Evolutionary conservation across 2,888 invertebrate species (phyloP).

Genomic region (Pseudanteris insignis): DNA sequence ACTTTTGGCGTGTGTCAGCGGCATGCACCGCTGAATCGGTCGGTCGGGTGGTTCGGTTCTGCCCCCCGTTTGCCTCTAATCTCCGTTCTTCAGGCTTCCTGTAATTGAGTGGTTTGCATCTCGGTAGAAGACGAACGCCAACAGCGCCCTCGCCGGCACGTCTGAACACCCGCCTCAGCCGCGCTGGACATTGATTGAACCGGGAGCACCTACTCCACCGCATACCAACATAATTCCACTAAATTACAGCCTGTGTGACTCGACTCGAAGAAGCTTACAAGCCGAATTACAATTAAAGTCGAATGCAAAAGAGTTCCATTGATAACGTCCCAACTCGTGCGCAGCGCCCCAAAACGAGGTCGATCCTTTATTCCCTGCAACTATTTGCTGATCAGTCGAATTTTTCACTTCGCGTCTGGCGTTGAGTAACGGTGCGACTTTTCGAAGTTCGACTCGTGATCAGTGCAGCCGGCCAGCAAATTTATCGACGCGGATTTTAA

Average conservation of each 20-base stretch:
- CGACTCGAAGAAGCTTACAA: constrained; percentile 47
- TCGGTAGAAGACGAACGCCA: constrained; percentile 44
- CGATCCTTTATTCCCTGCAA: constrained; percentile 21
- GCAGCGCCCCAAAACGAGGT: constrained; percentile 20
- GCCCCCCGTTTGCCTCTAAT: constrained; percentile 48
- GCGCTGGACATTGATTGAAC: constrained; percentile 60
- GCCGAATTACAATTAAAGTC: constrained; percentile 55
- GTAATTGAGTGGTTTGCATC: constrained; percentile 65
- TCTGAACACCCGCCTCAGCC: too few species aligned
- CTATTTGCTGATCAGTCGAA: constrained; percentile 13
- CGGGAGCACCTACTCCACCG: constrained; percentile 58
- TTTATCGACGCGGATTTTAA: too few species aligned
- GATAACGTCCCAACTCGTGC: constrained; percentile 27
- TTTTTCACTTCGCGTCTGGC: constrained; percentile 6
- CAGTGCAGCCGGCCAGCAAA: too few species aligned
- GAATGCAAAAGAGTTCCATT: constrained; percentile 42
- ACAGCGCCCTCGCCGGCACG: constrained; percentile 42
- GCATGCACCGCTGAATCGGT: too few species aligned
- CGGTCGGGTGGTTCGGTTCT: too few species aligned
- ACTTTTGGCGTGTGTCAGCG: too few species aligned
- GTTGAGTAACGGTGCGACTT: constrained; percentile 7
- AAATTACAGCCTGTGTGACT: constrained; percentile 57
- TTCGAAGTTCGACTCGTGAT: constrained; percentile 2
- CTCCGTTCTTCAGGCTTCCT: constrained; percentile 53
- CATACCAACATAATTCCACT: constrained; percentile 59